A percentile compares a stretch with the other conserved stretches of the same genome.
phyloP scores from a whole-genome alignment of 2,888 invertebrate species.

The Chrysodeixis includens region DNA sequence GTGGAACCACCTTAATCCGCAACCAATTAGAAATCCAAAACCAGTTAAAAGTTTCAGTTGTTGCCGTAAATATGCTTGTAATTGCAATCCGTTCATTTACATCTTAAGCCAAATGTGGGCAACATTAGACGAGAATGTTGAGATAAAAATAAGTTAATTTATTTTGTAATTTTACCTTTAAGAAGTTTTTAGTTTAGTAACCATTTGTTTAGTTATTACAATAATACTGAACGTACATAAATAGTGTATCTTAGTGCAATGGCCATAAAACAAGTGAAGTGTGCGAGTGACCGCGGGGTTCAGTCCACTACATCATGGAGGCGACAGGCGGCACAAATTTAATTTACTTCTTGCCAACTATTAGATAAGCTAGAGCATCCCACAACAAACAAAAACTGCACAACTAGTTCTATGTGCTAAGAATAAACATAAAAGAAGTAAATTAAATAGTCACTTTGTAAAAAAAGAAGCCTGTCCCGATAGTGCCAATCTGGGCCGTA shows the following conservation, averaged over 20 bases:
- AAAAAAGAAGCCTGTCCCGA: background rate
- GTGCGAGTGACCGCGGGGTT: slow-evolving; percentile 55
- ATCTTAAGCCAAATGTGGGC: background rate
- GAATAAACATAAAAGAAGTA: background rate
- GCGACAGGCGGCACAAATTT: slow-evolving; percentile 81
- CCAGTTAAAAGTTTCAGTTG: slow-evolving; percentile 23
- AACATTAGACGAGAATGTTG: background rate
- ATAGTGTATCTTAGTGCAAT: slow-evolving; percentile 35
- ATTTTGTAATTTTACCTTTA: too few relatives aligned
- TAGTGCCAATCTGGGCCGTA: slow-evolving; percentile 48
- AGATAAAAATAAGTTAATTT: background rate
- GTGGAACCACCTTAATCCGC: slow-evolving; percentile 27
- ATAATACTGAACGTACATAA: slow-evolving; percentile 1
- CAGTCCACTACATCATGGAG: slow-evolving; percentile 75
- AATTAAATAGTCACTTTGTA: background rate
- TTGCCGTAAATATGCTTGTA: background rate
- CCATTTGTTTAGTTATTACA: background rate
- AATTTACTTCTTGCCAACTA: slow-evolving; percentile 74
- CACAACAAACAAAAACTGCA: slow-evolving; percentile 37
- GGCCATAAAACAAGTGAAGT: slow-evolving; percentile 55
- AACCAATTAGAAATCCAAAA: slow-evolving; percentile 23
- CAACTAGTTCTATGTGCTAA: background rate
- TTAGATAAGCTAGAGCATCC: slow-evolving; percentile 57
- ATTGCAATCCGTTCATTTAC: background rate
- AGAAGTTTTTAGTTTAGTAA: background rate